These are phyloP conservation scores for Penaeus indicus DNA, from an alignment of 1,140 invertebrate genomes.

Conservation along the genomic window DNA sequence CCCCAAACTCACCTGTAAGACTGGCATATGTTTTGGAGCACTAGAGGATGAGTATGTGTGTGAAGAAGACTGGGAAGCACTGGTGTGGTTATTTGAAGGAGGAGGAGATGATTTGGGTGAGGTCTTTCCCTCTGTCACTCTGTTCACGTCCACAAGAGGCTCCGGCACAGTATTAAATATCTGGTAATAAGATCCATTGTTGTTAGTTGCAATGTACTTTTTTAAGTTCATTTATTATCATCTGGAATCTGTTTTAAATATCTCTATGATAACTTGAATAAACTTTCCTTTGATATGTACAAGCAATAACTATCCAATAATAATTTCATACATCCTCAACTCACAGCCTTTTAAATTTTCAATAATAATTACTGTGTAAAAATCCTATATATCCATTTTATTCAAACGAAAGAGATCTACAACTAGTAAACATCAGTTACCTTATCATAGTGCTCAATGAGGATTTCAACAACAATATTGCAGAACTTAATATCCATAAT, in stretches of 20 bases:
- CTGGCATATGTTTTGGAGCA: slow-evolving; percentile 50
- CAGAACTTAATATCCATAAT: slow-evolving; percentile 99
- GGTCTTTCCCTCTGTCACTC: slow-evolving; percentile 37
- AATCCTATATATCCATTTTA: too few species aligned
- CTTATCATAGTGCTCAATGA: slow-evolving; percentile 91
- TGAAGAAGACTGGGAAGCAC: slow-evolving; percentile 1
- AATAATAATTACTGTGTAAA: too few species aligned
- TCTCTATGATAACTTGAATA: too few species aligned
- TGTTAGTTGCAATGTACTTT: too few species aligned
- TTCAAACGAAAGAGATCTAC: neutral
- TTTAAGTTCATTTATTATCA: too few species aligned
- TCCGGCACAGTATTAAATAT: slow-evolving; percentile 72
- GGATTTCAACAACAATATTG: slow-evolving; percentile 96
- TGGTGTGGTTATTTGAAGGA: slow-evolving; percentile 20
- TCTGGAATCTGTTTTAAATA: too few species aligned
- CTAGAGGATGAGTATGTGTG: slow-evolving; percentile 29
- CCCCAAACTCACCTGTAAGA: slow-evolving; percentile 44
- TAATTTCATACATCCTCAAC: too few species aligned
- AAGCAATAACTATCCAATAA: too few species aligned
- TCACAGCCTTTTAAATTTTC: too few species aligned
- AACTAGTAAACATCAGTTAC: slow-evolving; percentile 71
- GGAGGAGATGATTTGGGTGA: slow-evolving; percentile 42
- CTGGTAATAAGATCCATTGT: slow-evolving; percentile 66
- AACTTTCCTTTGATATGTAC: too few species aligned
- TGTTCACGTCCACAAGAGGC: slow-evolving; percentile 25